phyloP scores from a whole-genome alignment of 2,113 vertebrate genomes.

The Ceuthmochares aereus region DNA sequence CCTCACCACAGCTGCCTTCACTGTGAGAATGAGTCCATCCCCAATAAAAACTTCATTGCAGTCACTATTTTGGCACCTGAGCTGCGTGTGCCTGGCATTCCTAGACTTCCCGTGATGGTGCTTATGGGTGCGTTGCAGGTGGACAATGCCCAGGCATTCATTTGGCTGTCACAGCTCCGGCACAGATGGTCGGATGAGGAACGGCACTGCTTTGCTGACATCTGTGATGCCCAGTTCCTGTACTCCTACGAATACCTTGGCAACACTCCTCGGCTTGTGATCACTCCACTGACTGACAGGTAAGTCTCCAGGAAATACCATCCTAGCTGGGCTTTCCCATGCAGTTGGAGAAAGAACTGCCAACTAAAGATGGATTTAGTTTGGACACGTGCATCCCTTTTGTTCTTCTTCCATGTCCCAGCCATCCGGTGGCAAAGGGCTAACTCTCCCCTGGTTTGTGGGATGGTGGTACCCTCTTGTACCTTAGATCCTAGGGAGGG shows the following conservation, averaged over 20 bases:
- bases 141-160: slow-evolving; percentile 89
- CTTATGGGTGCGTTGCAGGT: slow-evolving; percentile 72
- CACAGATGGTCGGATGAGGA: slow-evolving; percentile 90
- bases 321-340: neutral
- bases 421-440: neutral
- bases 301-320: slow-evolving; percentile 3
- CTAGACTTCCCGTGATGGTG: accelerated
- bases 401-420: neutral
- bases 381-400: neutral
- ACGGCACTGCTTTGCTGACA: slow-evolving; percentile 91
- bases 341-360: neutral
- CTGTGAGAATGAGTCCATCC: neutral
- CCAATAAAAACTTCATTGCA: accelerated
- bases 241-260: slow-evolving; percentile 97
- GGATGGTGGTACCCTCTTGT: neutral
- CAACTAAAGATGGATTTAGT: neutral
- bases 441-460: neutral
- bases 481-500: neutral
- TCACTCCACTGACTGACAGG: slow-evolving; percentile 97
- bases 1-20: neutral
- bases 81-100: neutral
- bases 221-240: slow-evolving; percentile 93
- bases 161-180: slow-evolving; percentile 94
- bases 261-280: slow-evolving; percentile 94
- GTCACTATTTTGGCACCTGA: neutral